Conservation (phyloP, 1,140 invertebrate species). For the Manduca sexta region DNA sequence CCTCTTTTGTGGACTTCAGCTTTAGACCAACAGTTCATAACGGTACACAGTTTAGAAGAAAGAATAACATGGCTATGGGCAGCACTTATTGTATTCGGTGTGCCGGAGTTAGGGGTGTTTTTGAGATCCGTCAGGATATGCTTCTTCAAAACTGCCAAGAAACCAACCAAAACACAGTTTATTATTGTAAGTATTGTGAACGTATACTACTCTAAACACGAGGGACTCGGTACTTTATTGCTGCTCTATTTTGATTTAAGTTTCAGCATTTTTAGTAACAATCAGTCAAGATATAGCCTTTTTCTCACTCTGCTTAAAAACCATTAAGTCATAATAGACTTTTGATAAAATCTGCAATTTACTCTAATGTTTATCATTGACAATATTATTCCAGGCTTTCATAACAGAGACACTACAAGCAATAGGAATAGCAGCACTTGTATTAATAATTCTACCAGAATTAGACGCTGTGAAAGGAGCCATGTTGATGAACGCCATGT, state of each 20-base stretch:
- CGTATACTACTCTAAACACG: slow-evolving; percentile 68
- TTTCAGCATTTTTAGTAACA: background rate
- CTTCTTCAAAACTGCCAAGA: slow-evolving; percentile 88
- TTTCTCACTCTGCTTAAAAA: too few species aligned
- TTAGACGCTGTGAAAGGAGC: slow-evolving; percentile 93
- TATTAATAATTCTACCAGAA: slow-evolving; percentile 90
- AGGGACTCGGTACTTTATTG: background rate
- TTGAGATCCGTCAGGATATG: slow-evolving; percentile 89
- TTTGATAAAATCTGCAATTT: background rate
- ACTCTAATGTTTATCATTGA: background rate
- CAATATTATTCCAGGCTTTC: slow-evolving; percentile 74
- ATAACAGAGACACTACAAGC: slow-evolving; percentile 91
- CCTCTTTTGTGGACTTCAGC: slow-evolving; percentile 75
- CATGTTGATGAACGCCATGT: slow-evolving; percentile 94
- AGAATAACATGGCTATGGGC: slow-evolving; percentile 94
- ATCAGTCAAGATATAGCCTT: too few species aligned
- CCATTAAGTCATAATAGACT: too few species aligned
- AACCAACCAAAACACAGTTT: slow-evolving; percentile 76
- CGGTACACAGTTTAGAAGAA: slow-evolving; percentile 83
- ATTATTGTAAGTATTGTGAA: slow-evolving; percentile 51
- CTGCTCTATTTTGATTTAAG: background rate
- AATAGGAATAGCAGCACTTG: slow-evolving; percentile 85
- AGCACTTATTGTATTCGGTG: slow-evolving; percentile 84
- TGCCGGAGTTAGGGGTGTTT: slow-evolving; percentile 89
- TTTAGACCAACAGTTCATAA: slow-evolving; percentile 85